Percentiles rank a stretch among this genome's conserved stretches.
phyloP scores from a whole-genome alignment of 53 echinoderm and acorn worm species.

The Paelopatides confundens region DNA sequence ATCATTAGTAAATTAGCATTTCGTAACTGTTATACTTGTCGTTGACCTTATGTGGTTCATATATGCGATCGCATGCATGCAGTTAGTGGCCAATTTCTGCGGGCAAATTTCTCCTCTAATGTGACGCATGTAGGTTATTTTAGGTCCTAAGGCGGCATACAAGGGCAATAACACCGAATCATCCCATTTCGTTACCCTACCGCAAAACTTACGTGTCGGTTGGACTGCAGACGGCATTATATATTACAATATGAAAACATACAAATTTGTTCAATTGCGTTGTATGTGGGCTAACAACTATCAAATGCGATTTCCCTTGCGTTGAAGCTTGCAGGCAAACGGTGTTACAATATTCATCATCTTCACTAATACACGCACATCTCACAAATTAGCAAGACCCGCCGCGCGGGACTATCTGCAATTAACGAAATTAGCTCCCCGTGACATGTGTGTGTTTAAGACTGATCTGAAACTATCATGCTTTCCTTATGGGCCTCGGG shows the following conservation, averaged over 20 bases:
- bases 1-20: no score
- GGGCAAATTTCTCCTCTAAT: conserved; percentile 24
- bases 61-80: not conserved
- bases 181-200: conserved; percentile 4
- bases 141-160: conserved; percentile 26
- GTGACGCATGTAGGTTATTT: conserved; percentile 20
- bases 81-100: conserved; percentile 2
- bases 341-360: conserved; percentile 15
- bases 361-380: conserved; percentile 23
- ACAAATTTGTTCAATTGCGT: conserved; percentile 9
- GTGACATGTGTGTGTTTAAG: conserved; percentile 32
- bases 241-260: not conserved
- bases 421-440: conserved; percentile 27
- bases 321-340: conserved; percentile 3
- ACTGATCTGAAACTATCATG: conserved; percentile 23
- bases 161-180: conserved; percentile 12
- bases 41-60: not conserved
- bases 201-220: not conserved
- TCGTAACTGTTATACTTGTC: not conserved
- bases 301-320: conserved; percentile 35
- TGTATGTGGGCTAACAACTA: conserved; percentile 41
- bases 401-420: conserved; percentile 37
- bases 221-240: not conserved
- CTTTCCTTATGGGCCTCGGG: not conserved
- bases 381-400: conserved; percentile 37